Evolutionary conservation across 2,797 vertebrate species (phyloP).

Genomic region (Diplodus puntazzo): DNA sequence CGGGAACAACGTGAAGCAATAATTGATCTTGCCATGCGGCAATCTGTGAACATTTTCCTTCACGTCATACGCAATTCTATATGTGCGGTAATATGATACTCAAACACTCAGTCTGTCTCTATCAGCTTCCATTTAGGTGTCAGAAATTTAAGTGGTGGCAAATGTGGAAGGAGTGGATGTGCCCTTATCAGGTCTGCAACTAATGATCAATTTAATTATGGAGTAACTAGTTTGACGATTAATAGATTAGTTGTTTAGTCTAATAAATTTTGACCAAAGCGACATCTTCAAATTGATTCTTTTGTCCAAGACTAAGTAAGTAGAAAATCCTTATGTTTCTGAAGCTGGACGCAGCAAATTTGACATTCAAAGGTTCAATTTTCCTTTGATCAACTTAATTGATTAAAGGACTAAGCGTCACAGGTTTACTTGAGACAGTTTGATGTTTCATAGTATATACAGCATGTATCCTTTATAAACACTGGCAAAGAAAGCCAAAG

Average conservation of each 20-base stretch:
- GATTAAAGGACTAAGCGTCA: no score
- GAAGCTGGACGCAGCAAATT: no score
- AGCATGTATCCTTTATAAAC: not conserved
- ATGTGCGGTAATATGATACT: slow-evolving; percentile 39
- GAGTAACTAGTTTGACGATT: no score
- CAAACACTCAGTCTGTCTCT: slow-evolving; percentile 18
- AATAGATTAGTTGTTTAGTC: no score
- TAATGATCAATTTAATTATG: no score
- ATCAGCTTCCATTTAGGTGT: slow-evolving; percentile 20
- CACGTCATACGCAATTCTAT: slow-evolving; percentile 48
- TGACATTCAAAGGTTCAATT: no score
- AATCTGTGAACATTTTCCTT: slow-evolving; percentile 54
- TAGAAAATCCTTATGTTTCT: no score
- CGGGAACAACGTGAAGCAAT: slow-evolving; percentile 61
- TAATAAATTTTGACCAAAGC: no score
- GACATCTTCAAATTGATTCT: no score
- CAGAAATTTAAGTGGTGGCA: slow-evolving; percentile 1
- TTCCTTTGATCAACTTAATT: no score
- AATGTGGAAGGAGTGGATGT: not conserved
- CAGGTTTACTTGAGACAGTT: not conserved
- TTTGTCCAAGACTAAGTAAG: no score
- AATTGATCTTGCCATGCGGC: slow-evolving; percentile 45
- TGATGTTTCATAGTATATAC: slow-evolving; percentile 10
- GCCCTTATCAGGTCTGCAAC: no score
- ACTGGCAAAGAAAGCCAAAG: not conserved